Base-by-base conservation (phyloP, 1,140 invertebrate species). In the Drosophila rhopaloa region DNA sequence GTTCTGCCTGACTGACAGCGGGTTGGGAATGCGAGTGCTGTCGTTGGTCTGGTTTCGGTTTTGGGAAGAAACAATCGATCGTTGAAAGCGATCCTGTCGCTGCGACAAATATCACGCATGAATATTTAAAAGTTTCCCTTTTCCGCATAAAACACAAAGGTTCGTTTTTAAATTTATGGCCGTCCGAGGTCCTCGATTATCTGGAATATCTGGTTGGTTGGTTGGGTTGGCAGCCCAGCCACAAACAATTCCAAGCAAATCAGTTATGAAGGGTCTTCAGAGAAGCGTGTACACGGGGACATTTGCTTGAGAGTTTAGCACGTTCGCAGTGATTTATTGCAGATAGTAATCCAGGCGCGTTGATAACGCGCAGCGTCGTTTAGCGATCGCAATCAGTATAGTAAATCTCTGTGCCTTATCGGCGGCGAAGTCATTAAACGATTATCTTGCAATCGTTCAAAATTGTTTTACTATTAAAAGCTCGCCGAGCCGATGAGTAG, bases 71-170 rank as follows among this genome's bases (percentile, higher is more conserved):
- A 88, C 84, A 89, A 88, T 88, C 79, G 83, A 89, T 88, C 84
- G 81, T 67, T 65, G 63, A 74, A 89, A 63, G 68, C 81, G 63
- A 77, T 77, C 74, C 83, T 88, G 83, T 88, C 84, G 84, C 84
- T 88, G 81, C 79, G 83, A 88, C 83, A 88, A 88, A 88, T 88
- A 89, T 80, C 80, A 62, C 67, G 67, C 79, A 88, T 89, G 83
- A 88, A 89, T 88, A 88, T 88, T 88, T 89, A 89, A 88, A 79
- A 79, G 55, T 67, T 70, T 62, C 32, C 43, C 40, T 60, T 56
- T 73, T 66, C 60, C 47, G 40, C 63, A 62, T 59, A 54, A 79
- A 79, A 73, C 70, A 67, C 67, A 85, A 81, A 77, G 81, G 59
- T 62, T 65, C 35, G 16, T 5, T 7, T 7, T 56, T 35, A 77